These are phyloP conservation scores for Lytechinus variegatus DNA, from an alignment of 35 echinoderm and acorn worm species.

Conservation along the genomic window DNA sequence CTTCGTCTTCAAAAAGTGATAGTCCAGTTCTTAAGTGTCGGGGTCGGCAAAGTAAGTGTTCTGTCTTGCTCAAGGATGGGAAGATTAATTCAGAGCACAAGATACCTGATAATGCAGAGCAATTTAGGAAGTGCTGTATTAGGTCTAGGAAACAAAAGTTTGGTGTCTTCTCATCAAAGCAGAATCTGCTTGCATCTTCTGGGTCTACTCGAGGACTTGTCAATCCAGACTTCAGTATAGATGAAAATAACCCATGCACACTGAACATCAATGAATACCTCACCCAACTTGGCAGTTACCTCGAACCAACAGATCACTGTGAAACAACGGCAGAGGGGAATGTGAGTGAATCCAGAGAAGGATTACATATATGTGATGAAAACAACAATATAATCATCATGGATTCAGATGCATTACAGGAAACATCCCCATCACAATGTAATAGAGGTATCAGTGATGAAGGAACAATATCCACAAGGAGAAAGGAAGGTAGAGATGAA, in stretches of 20 bases:
- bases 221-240: conserved; percentile 1
- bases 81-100: background rate
- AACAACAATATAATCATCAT: background rate
- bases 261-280: background rate
- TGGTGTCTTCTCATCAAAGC: background rate
- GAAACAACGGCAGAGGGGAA: background rate
- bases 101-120: background rate
- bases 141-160: background rate
- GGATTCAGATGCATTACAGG: background rate
- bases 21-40: background rate
- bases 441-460: background rate
- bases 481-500: background rate
- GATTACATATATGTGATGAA: background rate
- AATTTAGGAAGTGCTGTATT: background rate
- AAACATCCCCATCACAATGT: background rate
- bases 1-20: background rate
- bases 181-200: background rate
- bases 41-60: background rate
- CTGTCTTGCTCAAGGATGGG: background rate
- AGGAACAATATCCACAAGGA: background rate
- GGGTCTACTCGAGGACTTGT: background rate
- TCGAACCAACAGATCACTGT: background rate
- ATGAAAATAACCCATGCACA: background rate
- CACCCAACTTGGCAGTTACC: background rate
- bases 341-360: background rate